Evolutionary conservation across 2,797 vertebrate genomes (phyloP), one percentile per base, ranked within the genome.

Genomic region (Propithecus deckenii): DNA sequence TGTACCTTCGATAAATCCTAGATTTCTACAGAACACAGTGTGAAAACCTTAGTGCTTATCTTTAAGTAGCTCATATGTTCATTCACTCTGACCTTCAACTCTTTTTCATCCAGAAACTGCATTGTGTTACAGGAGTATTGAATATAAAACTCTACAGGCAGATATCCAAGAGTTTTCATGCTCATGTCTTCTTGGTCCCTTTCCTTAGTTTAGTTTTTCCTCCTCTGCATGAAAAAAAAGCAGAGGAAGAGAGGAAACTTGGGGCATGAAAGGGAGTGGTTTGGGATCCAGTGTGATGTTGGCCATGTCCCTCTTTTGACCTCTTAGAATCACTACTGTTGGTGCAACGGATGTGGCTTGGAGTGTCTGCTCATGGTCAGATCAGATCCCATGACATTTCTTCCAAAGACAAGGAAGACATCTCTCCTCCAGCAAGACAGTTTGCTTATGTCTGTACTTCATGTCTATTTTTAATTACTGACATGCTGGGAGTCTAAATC

Each of bases 401-500:
- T 75, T 13, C 43, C 48, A 48, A 94, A 91, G 55, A 57, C 41
- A 55, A 61, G 25, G 72, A 74, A 59, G 50, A 14, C 38, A 28
- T 55, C 41, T 55, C 17, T 35, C 8, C 46, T 9, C 57, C 43
- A 71, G 28, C 3, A 41, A 93, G 28, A 43, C 17, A 48, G 23
- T 86, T 76, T 65, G 79, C 43, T 57, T 63, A 30, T 57, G 25
- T 52, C 46, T 87, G 15, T 46, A 46, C 71, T 76, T 83, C 41
- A 30, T 72, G 50, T 94, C 92, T 93, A 67, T 89, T 96, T 97
- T 93, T 85, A 95, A 89, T 76, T 69, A 72, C 32, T 89, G 52
- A 43, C 57, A 72, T 67, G 69, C 76, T 72, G 15, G 22, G n/a
- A 81, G 23, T 93, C 75, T 59, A 71, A 55, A 79, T 63, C 75